A percentile compares a stretch with the other conserved stretches of the same genome.
These are phyloP conservation scores for Centropus bengalensis DNA, from an alignment of 2,113 vertebrate genomes.

Conservation along the genomic window DNA sequence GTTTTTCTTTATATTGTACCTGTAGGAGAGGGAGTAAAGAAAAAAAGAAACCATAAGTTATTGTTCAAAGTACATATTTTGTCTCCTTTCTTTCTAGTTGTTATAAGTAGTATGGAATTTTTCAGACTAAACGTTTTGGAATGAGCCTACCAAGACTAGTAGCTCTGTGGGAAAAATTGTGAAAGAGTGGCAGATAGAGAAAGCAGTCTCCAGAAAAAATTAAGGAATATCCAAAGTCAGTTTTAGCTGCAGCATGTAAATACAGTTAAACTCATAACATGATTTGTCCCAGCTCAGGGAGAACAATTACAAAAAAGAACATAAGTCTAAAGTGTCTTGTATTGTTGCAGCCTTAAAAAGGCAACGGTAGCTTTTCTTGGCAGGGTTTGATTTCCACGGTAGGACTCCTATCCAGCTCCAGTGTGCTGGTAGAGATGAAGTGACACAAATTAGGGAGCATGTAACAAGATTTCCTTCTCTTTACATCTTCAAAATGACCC, in stretches of 20 bases:
- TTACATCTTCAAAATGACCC: neutral
- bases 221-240: neutral
- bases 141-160: neutral
- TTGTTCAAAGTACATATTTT: neutral
- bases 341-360: neutral
- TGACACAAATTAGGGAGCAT: neutral
- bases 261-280: neutral
- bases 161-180: neutral
- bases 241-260: neutral
- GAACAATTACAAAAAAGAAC: neutral
- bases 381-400: neutral
- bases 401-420: neutral
- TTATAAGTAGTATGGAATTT: neutral
- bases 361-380: neutral
- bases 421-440: neutral
- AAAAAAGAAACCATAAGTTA: neutral
- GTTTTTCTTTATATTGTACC: neutral
- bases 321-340: neutral
- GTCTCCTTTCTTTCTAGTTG: neutral
- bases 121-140: neutral
- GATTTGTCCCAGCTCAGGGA: neutral
- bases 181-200: neutral
- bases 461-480: neutral
- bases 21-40: neutral
- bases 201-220: neutral